A percentile compares a stretch with the other conserved stretches of the same genome.
phyloP scores from a whole-genome alignment of 2,797 vertebrate genomes.

The Notamacropus eugenii region DNA sequence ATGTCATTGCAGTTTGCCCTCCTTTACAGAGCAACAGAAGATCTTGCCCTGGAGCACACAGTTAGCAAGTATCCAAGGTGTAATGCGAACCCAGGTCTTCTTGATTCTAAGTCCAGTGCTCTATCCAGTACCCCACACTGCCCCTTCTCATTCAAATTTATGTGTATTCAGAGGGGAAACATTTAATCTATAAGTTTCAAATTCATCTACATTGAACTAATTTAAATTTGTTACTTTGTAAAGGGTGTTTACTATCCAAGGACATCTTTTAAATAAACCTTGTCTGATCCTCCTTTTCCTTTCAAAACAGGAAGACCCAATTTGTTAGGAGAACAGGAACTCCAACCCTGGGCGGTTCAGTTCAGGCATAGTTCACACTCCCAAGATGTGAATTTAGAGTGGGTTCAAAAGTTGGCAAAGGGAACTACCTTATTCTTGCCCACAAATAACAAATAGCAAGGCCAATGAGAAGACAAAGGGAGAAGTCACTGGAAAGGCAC shows the following conservation, averaged over 20 bases:
- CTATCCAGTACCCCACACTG: background rate
- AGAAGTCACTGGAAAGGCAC: conserved; percentile 80
- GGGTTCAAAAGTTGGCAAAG: conserved; percentile 76
- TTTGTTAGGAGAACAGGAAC: conserved; percentile 14
- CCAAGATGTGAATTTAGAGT: conserved; percentile 67
- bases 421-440: conserved; percentile 65
- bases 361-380: conserved; percentile 56
- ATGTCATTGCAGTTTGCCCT: background rate
- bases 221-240: conserved; percentile 35
- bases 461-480: conserved; percentile 72
- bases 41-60: background rate
- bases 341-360: conserved; percentile 35
- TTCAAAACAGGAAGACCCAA: conserved; percentile 40
- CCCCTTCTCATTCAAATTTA: background rate
- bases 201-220: conserved; percentile 62
- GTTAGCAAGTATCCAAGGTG: background rate
- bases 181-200: conserved; percentile 47
- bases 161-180: background rate
- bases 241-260: conserved; percentile 54
- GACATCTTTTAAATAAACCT: conserved; percentile 62
- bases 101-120: background rate
- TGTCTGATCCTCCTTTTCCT: background rate
- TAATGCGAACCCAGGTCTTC: background rate
- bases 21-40: background rate
- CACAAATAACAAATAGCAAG: conserved; percentile 79